phyloP scores from a whole-genome alignment of 2,888 invertebrate genomes.

The Pachymerium ferrugineum region DNA sequence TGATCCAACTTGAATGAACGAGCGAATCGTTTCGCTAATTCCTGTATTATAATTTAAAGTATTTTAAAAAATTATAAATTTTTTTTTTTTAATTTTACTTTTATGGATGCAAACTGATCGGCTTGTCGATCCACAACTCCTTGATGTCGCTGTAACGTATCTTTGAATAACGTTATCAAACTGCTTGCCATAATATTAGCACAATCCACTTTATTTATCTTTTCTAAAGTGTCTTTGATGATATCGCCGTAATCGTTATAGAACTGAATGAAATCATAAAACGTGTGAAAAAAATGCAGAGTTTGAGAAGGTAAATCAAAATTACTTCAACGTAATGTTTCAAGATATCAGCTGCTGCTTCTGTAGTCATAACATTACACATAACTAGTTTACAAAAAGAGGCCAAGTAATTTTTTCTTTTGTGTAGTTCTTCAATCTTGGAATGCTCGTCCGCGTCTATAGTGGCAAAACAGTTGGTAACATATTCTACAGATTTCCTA shows the following conservation, averaged over 20 bases:
- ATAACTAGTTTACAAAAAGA: constrained; percentile 96
- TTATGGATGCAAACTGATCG: constrained; percentile 82
- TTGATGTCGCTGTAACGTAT: constrained; percentile 54
- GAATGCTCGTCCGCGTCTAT: constrained; percentile 78
- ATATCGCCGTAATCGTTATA: constrained; percentile 44
- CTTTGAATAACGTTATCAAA: constrained; percentile 79
- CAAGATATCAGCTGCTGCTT: constrained; percentile 87
- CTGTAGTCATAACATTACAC: constrained; percentile 91
- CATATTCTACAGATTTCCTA: too few relatives aligned
- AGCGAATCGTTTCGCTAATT: constrained; percentile 93
- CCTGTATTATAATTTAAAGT: constrained; percentile 53
- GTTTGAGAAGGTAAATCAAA: neutral
- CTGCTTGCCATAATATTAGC: constrained; percentile 90
- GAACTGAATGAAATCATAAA: constrained; percentile 38
- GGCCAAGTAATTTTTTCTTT: constrained; percentile 89
- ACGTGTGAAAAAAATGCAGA: constrained; percentile 19
- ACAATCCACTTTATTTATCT: constrained; percentile 94
- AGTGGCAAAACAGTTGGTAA: neutral
- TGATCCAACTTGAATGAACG: constrained; percentile 95
- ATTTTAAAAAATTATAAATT: neutral
- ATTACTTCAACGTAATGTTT: constrained; percentile 91
- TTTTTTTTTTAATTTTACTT: constrained; percentile 56
- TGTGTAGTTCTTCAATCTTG: constrained; percentile 94
- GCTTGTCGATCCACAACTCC: constrained; percentile 58
- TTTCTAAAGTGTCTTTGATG: constrained; percentile 89